A percentile compares a stretch with the other conserved stretches of the same genome.
phyloP scores from a whole-genome alignment of 2,888 invertebrate species.

The Drosophila tripunctata region DNA sequence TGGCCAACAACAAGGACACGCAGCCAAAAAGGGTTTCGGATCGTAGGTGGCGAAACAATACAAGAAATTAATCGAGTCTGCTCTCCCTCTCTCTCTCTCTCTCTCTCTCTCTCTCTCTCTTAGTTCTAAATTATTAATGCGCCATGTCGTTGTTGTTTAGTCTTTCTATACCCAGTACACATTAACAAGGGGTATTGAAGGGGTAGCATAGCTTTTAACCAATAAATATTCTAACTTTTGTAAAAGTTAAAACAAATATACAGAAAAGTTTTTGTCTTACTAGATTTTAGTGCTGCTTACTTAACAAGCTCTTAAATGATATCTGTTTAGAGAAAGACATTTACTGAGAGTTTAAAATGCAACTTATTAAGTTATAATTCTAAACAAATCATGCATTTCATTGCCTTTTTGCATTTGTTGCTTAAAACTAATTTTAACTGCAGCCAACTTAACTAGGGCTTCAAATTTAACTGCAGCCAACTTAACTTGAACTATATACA shows the following conservation, averaged over 20 bases:
- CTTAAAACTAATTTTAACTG: neutral
- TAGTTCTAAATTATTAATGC: constrained; percentile 1
- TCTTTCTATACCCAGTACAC: neutral
- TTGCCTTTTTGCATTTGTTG: too few relatives aligned
- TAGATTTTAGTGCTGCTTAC: too few relatives aligned
- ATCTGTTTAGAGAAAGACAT: too few relatives aligned
- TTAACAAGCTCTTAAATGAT: too few relatives aligned
- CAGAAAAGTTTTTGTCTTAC: too few relatives aligned
- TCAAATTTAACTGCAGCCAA: neutral
- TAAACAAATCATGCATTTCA: too few relatives aligned
- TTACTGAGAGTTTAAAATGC: too few relatives aligned
- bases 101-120: neutral
- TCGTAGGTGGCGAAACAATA: constrained; percentile 21
- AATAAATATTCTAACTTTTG: too few relatives aligned
- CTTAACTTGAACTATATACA: neutral
- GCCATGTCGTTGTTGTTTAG: neutral
- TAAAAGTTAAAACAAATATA: too few relatives aligned
- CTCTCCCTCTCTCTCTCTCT: neutral
- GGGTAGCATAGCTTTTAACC: neutral
- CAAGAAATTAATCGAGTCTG: constrained; percentile 37
- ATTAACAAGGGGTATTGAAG: neutral
- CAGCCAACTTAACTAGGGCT: neutral
- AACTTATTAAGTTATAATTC: too few relatives aligned
- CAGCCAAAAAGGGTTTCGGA: constrained; percentile 5
- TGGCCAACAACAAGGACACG: constrained; percentile 64